A percentile compares a stretch with the other conserved stretches of the same genome.
These are phyloP conservation scores for Anseranas semipalmata DNA, from an alignment of 2,113 vertebrate genomes.

Conservation along the genomic window DNA sequence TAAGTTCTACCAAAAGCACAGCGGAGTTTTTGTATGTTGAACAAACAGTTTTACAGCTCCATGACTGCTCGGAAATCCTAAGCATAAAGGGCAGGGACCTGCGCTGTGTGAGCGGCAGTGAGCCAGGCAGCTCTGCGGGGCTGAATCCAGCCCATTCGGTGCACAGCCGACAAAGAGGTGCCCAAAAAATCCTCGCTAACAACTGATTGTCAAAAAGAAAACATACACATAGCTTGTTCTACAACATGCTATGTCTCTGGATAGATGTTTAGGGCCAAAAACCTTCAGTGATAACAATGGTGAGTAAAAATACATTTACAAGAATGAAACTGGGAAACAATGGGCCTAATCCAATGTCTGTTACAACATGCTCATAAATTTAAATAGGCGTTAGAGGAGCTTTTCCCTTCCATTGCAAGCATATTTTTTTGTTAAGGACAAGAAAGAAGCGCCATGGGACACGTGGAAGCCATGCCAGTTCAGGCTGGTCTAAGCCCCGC, in stretches of 20 bases:
- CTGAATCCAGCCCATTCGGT: fast-evolving
- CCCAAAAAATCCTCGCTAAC: neutral
- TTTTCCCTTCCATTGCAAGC: neutral
- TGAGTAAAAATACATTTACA: neutral
- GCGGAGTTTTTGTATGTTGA: neutral
- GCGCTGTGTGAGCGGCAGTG: fast-evolving
- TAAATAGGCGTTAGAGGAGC: neutral
- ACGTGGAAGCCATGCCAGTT: fast-evolving
- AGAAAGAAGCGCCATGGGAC: fast-evolving
- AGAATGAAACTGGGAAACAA: neutral
- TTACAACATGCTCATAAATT: fast-evolving
- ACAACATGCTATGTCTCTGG: fast-evolving
- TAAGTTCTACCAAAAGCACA: neutral
- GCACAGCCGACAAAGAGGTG: neutral
- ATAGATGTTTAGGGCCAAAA: neutral
- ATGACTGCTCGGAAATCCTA: fast-evolving
- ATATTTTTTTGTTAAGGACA: neutral
- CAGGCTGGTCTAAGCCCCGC: fast-evolving
- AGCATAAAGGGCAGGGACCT: neutral
- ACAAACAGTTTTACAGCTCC: neutral
- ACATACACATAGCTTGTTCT: fast-evolving
- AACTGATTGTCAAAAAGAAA: neutral
- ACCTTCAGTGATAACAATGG: fast-evolving
- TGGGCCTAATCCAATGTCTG: fast-evolving
- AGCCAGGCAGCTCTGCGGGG: neutral